phyloP scores from a whole-genome alignment of 2,113 vertebrate genomes.

The Okapia johnstoni region DNA sequence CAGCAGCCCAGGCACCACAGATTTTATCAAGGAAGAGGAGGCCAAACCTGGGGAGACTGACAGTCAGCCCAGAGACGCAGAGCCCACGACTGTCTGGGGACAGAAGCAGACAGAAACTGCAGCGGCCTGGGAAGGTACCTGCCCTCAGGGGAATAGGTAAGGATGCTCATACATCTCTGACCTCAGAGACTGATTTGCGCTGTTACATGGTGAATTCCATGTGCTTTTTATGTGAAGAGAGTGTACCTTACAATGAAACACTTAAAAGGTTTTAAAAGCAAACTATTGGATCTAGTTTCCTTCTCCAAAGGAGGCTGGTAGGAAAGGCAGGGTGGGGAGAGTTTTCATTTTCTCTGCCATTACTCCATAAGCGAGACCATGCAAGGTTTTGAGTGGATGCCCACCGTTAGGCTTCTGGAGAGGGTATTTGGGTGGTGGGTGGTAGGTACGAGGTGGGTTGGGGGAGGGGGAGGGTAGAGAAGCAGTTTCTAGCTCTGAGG shows the following conservation, averaged over 20 bases:
- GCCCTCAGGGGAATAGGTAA: slow-evolving; percentile 54
- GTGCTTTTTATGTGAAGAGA: neutral
- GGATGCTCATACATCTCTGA: neutral
- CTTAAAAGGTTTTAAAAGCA: neutral
- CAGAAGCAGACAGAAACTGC: slow-evolving; percentile 34
- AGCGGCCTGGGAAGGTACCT: neutral
- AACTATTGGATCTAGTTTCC: neutral
- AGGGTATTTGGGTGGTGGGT: neutral
- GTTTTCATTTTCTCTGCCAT: neutral
- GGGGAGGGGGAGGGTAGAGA: neutral
- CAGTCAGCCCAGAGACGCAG: slow-evolving; percentile 55
- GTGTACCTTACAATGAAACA: neutral
- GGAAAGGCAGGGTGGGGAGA: neutral
- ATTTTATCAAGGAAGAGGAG: slow-evolving; percentile 67
- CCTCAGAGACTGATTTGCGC: neutral
- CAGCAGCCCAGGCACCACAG: slow-evolving; percentile 60
- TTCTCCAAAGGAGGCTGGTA: neutral
- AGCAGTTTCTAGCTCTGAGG: neutral
- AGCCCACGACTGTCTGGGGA: neutral
- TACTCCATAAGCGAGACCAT: neutral
- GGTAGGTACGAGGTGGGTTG: too few species aligned
- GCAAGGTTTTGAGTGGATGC: neutral
- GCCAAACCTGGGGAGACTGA: slow-evolving; percentile 64
- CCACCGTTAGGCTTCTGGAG: neutral
- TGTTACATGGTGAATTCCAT: neutral